A percentile compares a stretch with the other conserved stretches of the same genome.
Evolutionary conservation across 2,888 invertebrate species (phyloP).

Genomic region (Pseudeuparius sepicola): DNA sequence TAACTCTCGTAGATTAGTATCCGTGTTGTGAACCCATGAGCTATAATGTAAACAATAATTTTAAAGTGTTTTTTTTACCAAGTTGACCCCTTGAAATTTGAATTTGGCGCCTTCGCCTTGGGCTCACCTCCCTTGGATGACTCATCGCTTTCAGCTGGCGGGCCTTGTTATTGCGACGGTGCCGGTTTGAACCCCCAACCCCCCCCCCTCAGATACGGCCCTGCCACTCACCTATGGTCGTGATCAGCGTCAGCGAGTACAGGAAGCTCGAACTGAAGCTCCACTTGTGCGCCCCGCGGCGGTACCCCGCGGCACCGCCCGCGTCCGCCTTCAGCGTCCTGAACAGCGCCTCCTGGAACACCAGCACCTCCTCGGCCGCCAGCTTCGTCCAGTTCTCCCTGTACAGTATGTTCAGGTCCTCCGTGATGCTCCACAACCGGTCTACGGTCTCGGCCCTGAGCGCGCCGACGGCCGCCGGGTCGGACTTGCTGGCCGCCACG

Average conservation of each 20-base stretch:
- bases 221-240: slow-evolving; percentile 77
- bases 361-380: slow-evolving; percentile 77
- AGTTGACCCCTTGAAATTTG: too few relatives aligned
- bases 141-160: too few relatives aligned
- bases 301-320: slow-evolving; percentile 33
- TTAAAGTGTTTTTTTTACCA: too few relatives aligned
- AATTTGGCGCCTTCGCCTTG: too few relatives aligned
- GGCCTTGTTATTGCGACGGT: too few relatives aligned
- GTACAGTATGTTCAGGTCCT: slow-evolving; percentile 79
- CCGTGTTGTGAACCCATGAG: too few relatives aligned
- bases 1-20: too few relatives aligned
- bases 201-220: too few relatives aligned
- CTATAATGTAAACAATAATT: too few relatives aligned
- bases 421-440: slow-evolving; percentile 75
- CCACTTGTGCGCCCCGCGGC: slow-evolving; percentile 59
- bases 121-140: too few relatives aligned
- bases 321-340: slow-evolving; percentile 34
- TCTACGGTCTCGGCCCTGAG: slow-evolving; percentile 66
- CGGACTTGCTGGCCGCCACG: slow-evolving; percentile 50
- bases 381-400: slow-evolving; percentile 85
- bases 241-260: slow-evolving; percentile 87
- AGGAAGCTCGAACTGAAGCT: slow-evolving; percentile 87
- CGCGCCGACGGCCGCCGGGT: slow-evolving; percentile 37
- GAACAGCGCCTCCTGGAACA: slow-evolving; percentile 62
- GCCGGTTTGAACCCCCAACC: too few relatives aligned